These are phyloP conservation scores for Malthinus flaveolus DNA, from an alignment of 2,888 invertebrate species.

Conservation along the genomic window DNA sequence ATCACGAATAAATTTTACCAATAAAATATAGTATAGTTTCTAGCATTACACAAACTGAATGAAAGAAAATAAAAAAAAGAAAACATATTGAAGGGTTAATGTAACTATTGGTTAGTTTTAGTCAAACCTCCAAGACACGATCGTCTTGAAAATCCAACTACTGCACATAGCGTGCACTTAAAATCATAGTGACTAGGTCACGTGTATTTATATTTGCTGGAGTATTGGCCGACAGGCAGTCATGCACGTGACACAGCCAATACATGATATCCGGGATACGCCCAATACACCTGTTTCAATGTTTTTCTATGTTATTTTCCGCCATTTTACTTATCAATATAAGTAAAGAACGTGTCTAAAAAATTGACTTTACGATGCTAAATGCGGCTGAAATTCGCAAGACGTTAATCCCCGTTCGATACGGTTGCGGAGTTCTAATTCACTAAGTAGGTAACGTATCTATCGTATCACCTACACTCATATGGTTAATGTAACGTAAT, in stretches of 20 bases:
- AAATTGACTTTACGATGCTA: too few relatives aligned
- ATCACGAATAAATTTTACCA: conserved; percentile 21
- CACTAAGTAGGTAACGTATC: too few relatives aligned
- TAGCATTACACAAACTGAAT: conserved; percentile 14
- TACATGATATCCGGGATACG: conserved; percentile 31
- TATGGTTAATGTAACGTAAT: too few relatives aligned
- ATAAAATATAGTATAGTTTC: conserved; percentile 22
- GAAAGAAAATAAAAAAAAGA: conserved; percentile 18
- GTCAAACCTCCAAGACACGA: conserved; percentile 36
- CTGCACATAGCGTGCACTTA: conserved; percentile 30
- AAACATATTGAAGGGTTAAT: conserved; percentile 21
- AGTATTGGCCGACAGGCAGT: conserved; percentile 41
- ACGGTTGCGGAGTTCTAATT: too few relatives aligned
- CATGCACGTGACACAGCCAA: conserved; percentile 43
- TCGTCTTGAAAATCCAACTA: conserved; percentile 35
- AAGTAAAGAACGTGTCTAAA: too few relatives aligned
- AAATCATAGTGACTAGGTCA: conserved; percentile 34
- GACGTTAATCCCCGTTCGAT: too few relatives aligned
- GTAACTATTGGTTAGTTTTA: conserved; percentile 35
- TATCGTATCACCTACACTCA: too few relatives aligned
- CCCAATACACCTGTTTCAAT: conserved; percentile 37
- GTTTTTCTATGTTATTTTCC: conserved; percentile 36
- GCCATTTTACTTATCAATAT: conserved; percentile 32
- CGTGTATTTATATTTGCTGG: conserved; percentile 24
- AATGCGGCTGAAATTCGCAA: too few relatives aligned